These are phyloP conservation scores for Axis porcinus DNA, from an alignment of 2,113 vertebrate species.

Conservation along the genomic window DNA sequence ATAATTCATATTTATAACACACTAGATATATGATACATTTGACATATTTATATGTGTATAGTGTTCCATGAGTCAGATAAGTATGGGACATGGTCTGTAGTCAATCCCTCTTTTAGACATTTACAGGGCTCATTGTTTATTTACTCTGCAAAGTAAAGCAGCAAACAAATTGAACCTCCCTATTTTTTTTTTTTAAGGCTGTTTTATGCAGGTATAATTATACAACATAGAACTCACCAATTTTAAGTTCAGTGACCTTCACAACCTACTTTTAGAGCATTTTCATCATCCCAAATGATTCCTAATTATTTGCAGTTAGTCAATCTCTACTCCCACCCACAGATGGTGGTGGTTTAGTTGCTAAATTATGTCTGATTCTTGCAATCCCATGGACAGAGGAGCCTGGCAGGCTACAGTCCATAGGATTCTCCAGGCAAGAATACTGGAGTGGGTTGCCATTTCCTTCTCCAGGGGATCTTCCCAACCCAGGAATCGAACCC, in stretches of 20 bases:
- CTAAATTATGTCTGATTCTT: neutral
- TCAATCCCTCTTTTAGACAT: neutral
- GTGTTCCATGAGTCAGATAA: neutral
- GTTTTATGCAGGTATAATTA: neutral
- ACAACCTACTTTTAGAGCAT: neutral
- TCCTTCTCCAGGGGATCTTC: neutral
- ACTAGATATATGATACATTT: neutral
- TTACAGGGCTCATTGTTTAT: neutral
- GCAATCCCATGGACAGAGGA: neutral
- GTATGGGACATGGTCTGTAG: neutral
- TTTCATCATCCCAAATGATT: neutral
- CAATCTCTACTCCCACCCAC: fast-evolving
- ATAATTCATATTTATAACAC: neutral
- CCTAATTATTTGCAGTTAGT: neutral
- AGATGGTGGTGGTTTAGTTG: neutral
- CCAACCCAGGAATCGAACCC: neutral
- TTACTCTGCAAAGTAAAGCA: neutral
- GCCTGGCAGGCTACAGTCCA: neutral
- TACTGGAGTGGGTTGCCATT: neutral
- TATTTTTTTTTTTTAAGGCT: neutral
- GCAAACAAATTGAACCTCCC: neutral
- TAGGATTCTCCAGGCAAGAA: neutral
- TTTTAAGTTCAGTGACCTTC: neutral
- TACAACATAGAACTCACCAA: neutral
- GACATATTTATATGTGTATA: neutral